These are phyloP conservation scores for Nycticebus coucang DNA, from an alignment of 2,113 vertebrate species.

Conservation along the genomic window DNA sequence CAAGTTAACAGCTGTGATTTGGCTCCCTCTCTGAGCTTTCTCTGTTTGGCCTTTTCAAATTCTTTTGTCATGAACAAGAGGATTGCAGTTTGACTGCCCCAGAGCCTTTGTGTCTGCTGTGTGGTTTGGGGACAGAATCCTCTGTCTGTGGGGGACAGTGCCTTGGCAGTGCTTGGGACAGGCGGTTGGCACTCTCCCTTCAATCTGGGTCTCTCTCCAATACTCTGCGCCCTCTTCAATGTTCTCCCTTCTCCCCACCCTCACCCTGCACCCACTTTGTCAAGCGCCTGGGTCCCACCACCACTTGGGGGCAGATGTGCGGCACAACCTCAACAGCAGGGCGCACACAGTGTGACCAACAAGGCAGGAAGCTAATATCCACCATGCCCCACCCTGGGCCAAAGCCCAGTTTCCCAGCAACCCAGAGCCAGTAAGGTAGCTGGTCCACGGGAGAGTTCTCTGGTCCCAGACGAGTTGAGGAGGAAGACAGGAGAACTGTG, in stretches of 20 bases:
- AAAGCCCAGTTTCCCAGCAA: neutral
- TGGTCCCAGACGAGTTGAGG: neutral
- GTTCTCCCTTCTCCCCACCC: neutral
- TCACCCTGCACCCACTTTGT: neutral
- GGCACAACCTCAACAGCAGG: neutral
- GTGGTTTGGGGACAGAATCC: neutral
- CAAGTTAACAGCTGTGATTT: neutral
- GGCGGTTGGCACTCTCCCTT: neutral
- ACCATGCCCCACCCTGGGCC: neutral
- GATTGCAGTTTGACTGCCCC: neutral
- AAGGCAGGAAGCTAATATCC: neutral
- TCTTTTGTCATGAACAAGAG: neutral
- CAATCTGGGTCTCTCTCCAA: neutral
- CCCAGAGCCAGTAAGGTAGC: neutral
- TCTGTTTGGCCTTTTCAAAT: neutral
- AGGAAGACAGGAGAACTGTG: accelerated
- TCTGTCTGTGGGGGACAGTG: neutral
- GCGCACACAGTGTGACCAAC: neutral
- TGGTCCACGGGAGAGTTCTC: neutral
- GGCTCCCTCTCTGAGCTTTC: neutral
- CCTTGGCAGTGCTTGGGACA: neutral
- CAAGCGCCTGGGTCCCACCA: neutral
- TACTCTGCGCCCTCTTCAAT: neutral
- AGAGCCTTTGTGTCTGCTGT: neutral
- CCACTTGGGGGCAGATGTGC: neutral